Evolutionary conservation across 92 coral and sea anemone species (phyloP).

Genomic region (Pocillopora grandis): DNA sequence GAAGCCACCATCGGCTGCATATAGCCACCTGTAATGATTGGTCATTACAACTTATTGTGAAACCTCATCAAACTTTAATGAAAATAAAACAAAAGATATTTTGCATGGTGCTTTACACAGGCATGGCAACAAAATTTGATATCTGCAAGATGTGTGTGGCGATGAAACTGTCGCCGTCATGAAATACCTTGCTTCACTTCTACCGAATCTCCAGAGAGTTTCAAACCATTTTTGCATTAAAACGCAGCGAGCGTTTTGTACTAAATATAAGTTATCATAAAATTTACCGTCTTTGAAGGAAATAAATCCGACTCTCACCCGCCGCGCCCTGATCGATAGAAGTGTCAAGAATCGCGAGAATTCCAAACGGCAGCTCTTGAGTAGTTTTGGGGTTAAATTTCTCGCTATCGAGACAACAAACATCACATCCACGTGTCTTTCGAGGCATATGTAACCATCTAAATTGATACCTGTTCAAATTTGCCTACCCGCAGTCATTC

Average conservation of each 20-base stretch:
- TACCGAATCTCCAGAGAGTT: not conserved
- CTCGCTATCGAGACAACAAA: constrained; percentile 1
- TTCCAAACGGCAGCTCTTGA: not conserved
- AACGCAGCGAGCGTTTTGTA: not conserved
- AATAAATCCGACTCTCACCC: not conserved
- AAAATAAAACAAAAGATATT: constrained; percentile 5
- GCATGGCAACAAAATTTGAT: constrained; percentile 1
- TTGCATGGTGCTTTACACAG: not conserved
- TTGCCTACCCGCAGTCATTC: too few relatives aligned
- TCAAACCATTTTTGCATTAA: not conserved
- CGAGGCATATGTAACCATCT: not conserved
- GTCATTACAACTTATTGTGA: constrained; percentile 25
- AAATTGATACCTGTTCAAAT: constrained; percentile 3
- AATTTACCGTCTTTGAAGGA: not conserved
- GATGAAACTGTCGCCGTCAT: not conserved
- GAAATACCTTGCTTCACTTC: not conserved
- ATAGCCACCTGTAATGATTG: constrained; percentile 21
- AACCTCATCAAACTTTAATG: constrained; percentile 16
- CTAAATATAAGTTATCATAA: not conserved
- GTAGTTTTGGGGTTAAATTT: not conserved
- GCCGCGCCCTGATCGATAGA: not conserved
- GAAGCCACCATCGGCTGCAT: not conserved
- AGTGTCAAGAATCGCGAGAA: not conserved
- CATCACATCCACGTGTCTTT: not conserved
- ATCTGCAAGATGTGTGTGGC: not conserved